Percentiles rank a stretch among this genome's conserved stretches.
Conservation (phyloP, 2,797 vertebrate species). For the Uromys caudimaculatus region DNA sequence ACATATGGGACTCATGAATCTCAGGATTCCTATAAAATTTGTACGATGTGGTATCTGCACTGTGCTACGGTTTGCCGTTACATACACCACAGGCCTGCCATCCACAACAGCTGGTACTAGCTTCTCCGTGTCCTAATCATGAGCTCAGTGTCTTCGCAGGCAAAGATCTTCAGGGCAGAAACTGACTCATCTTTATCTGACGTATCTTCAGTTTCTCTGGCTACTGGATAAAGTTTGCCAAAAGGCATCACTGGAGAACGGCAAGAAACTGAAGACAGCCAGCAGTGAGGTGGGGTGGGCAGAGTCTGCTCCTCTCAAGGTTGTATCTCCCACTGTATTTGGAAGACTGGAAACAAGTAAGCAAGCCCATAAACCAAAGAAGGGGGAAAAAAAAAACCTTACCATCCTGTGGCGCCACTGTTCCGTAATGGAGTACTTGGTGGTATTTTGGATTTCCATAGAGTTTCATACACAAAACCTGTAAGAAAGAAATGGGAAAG, state of each 20-base stretch:
- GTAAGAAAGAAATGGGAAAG: slow-evolving; percentile 54
- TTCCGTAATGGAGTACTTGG: slow-evolving; percentile 71
- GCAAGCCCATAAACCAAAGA: not conserved
- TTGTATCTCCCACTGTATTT: not conserved
- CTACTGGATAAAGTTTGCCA: not conserved
- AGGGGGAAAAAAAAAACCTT: slow-evolving; percentile 58
- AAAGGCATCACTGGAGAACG: not conserved
- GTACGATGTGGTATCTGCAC: not conserved
- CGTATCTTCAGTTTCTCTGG: not conserved
- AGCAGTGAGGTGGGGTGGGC: not conserved
- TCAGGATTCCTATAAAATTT: not conserved
- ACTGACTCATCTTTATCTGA: not conserved
- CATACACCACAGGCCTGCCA: not conserved
- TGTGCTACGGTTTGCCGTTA: not conserved
- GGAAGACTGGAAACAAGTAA: not conserved
- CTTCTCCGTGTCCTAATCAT: not conserved
- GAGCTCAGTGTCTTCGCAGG: not conserved
- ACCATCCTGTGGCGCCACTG: slow-evolving; percentile 86
- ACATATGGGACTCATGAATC: not conserved
- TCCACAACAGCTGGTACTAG: not conserved
- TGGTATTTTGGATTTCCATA: not conserved
- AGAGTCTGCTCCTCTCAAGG: not conserved
- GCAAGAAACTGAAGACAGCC: not conserved
- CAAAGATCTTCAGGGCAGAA: not conserved
- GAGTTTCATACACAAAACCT: slow-evolving; percentile 78